phyloP scores from a whole-genome alignment of 1,140 invertebrate species.

The Eriosoma lanigerum region DNA sequence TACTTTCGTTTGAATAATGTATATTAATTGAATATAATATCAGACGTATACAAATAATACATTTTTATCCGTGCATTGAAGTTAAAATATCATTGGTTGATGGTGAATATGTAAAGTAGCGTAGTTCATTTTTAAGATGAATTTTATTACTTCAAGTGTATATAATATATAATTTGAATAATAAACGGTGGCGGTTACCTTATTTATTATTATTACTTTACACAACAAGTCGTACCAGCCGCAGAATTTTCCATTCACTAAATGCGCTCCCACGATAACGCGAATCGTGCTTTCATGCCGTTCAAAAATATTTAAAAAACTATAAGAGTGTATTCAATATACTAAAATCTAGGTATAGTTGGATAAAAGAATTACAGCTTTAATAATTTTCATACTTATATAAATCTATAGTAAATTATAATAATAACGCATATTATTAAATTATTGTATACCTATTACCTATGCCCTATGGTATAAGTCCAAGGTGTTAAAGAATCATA shows the following conservation, averaged over 20 bases:
- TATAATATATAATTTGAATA: not conserved
- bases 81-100: too few relatives aligned
- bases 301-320: not conserved
- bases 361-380: not conserved
- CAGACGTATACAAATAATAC: too few relatives aligned
- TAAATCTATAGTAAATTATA: too few relatives aligned
- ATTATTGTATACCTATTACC: too few relatives aligned
- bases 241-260: not conserved
- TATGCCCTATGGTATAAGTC: too few relatives aligned
- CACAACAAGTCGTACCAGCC: slow-evolving; percentile 28
- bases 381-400: too few relatives aligned
- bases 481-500: too few relatives aligned
- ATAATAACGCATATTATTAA: too few relatives aligned
- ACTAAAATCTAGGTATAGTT: not conserved
- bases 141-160: not conserved
- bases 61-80: too few relatives aligned
- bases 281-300: slow-evolving; percentile 1
- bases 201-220: slow-evolving; percentile 36
- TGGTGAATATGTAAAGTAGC: too few relatives aligned
- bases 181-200: not conserved
- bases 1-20: too few relatives aligned
- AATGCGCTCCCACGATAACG: slow-evolving; percentile 25
- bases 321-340: slow-evolving; percentile 3
- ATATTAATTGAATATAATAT: too few relatives aligned
- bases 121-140: slow-evolving; percentile 17